These are phyloP conservation scores for Diacarnus erythraeanus DNA, from an alignment of 37 sponge, comb jelly and placozoan species.

Conservation along the genomic window DNA sequence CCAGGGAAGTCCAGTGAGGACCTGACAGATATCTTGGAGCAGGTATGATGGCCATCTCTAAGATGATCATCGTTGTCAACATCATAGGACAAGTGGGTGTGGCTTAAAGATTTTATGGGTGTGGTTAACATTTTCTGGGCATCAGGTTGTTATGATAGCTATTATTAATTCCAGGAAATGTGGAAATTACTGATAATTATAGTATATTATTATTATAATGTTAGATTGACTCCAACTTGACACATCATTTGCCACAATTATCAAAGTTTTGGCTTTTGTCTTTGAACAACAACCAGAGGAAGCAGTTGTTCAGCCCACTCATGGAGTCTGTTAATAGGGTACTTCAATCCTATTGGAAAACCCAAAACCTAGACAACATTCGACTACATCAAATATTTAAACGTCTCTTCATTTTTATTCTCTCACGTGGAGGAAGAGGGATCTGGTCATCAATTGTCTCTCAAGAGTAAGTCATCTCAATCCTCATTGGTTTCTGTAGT, in stretches of 20 bases:
- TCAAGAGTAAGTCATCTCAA: conserved; percentile 32
- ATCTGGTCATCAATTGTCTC: conserved; percentile 58
- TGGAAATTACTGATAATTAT: too few species aligned
- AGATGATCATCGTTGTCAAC: too few species aligned
- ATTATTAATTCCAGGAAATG: neutral
- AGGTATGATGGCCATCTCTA: too few species aligned
- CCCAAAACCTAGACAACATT: conserved; percentile 25
- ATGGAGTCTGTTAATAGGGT: conserved; percentile 36
- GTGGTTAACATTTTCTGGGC: too few species aligned
- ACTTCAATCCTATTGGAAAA: conserved; percentile 56
- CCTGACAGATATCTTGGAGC: too few species aligned
- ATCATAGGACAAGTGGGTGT: neutral
- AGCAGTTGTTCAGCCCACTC: conserved; percentile 39
- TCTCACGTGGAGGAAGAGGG: conserved; percentile 54
- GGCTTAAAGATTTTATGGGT: too few species aligned
- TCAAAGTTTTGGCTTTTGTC: conserved; percentile 60
- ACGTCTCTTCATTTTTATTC: conserved; percentile 45
- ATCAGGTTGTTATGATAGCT: too few species aligned
- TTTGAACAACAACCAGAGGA: conserved; percentile 40
- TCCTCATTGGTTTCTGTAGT: too few species aligned
- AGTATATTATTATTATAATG: too few species aligned
- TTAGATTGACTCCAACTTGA: conserved; percentile 27
- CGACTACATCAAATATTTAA: conserved; percentile 42
- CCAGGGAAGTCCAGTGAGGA: conserved; percentile 48
- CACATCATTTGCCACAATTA: conserved; percentile 39